Conservation (phyloP, 2,888 invertebrate genomes). For the Sisyra terminalis region DNA sequence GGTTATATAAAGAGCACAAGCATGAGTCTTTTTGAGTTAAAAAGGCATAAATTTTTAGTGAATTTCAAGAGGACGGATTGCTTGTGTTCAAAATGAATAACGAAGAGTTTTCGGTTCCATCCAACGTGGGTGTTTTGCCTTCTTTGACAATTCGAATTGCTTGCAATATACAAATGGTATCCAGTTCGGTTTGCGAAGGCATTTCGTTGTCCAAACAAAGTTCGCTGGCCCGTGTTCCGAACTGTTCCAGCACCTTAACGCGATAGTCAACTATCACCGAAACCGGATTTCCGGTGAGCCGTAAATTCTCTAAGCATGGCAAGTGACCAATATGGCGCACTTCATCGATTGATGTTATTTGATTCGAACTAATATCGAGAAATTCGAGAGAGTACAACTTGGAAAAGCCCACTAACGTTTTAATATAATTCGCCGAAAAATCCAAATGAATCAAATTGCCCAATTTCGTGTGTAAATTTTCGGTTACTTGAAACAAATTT, state of each 20-base stretch:
- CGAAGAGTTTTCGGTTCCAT: slow-evolving; percentile 25
- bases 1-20: no score
- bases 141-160: slow-evolving; percentile 67
- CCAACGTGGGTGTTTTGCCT: slow-evolving; percentile 42
- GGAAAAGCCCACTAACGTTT: slow-evolving; percentile 51
- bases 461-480: slow-evolving; percentile 67
- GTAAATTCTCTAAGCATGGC: slow-evolving; percentile 75
- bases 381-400: slow-evolving; percentile 75
- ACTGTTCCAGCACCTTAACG: slow-evolving; percentile 74
- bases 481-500: slow-evolving; percentile 55
- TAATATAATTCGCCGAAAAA: slow-evolving; percentile 70
- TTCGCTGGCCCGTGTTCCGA: slow-evolving; percentile 67
- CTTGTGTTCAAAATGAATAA: slow-evolving; percentile 5
- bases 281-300: slow-evolving; percentile 78
- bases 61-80: not conserved
- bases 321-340: slow-evolving; percentile 62
- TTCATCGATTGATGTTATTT: slow-evolving; percentile 63
- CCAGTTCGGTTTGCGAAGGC: slow-evolving; percentile 74
- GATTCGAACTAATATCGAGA: slow-evolving; percentile 76
- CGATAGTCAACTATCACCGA: slow-evolving; percentile 78
- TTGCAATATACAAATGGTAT: slow-evolving; percentile 79
- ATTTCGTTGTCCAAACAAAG: slow-evolving; percentile 78
- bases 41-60: no score
- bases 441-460: slow-evolving; percentile 79
- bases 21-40: no score